Conservation (phyloP, 2,797 vertebrate species). For the Channa striata region DNA sequence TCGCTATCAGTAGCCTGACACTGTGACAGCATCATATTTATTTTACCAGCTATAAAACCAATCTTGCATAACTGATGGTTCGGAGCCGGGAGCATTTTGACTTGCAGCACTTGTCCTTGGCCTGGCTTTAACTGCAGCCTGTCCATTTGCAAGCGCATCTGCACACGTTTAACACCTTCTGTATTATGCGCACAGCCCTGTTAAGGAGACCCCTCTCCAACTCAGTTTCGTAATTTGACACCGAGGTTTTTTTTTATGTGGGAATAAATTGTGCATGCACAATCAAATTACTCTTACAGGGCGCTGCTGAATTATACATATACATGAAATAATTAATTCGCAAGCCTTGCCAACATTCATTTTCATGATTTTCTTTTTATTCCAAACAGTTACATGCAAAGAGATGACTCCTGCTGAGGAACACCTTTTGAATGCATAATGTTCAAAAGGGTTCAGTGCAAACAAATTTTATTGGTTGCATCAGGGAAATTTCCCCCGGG, state of each 20-base stretch:
- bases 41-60: slow-evolving; percentile 58
- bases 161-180: slow-evolving; percentile 23
- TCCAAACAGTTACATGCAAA: slow-evolving; percentile 39
- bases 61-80: slow-evolving; percentile 36
- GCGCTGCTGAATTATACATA: slow-evolving; percentile 19
- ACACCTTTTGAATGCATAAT: slow-evolving; percentile 45
- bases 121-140: slow-evolving; percentile 25
- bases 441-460: slow-evolving; percentile 2
- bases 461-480: slow-evolving; percentile 19
- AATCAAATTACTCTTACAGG: slow-evolving; percentile 43
- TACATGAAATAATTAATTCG: slow-evolving; percentile 39
- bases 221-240: slow-evolving; percentile 26
- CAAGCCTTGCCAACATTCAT: slow-evolving; percentile 42
- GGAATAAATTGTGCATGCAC: slow-evolving; percentile 27
- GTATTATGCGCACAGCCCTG: slow-evolving; percentile 15
- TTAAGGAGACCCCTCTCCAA: slow-evolving; percentile 10
- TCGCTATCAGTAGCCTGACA: slow-evolving; percentile 44
- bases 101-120: slow-evolving; percentile 53
- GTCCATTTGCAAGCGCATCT: slow-evolving; percentile 17
- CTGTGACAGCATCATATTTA: slow-evolving; percentile 56
- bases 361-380: slow-evolving; percentile 44
- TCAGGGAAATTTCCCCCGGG: slow-evolving; percentile 14
- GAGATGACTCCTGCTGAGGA: slow-evolving; percentile 30
- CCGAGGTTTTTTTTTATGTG: neutral
- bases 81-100: slow-evolving; percentile 32